These are phyloP conservation scores for Otolemur crassicaudatus DNA, from an alignment of 2,797 vertebrate species.

Conservation along the genomic window DNA sequence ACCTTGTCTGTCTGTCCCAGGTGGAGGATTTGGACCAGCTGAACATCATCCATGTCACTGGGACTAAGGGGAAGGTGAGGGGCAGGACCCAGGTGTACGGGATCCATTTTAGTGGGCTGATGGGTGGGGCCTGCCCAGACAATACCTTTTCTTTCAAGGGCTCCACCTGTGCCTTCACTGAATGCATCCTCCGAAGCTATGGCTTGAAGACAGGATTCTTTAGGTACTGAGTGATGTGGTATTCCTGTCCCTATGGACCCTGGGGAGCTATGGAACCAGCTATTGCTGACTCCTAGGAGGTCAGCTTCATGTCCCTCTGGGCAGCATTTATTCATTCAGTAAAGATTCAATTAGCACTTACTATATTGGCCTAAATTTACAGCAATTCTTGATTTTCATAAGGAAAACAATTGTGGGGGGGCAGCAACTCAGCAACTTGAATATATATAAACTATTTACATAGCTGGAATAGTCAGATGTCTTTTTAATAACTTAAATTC, in stretches of 20 bases:
- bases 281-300: neutral
- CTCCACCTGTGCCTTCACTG: constrained; percentile 95
- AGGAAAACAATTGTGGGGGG: neutral
- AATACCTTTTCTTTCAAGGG: constrained; percentile 87
- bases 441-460: neutral
- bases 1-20: constrained; percentile 85
- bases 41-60: constrained; percentile 97
- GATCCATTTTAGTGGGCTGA: fast-evolving
- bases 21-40: constrained; percentile 94
- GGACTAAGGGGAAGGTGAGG: constrained; percentile 98
- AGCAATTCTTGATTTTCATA: neutral
- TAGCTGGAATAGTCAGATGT: neutral
- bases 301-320: neutral
- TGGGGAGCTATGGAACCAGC: neutral
- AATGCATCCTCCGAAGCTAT: constrained; percentile 93
- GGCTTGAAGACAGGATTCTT: constrained; percentile 97
- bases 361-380: neutral
- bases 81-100: neutral
- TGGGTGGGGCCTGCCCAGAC: neutral
- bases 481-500: constrained; percentile 27
- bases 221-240: constrained; percentile 89
- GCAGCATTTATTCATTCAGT: neutral
- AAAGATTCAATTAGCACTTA: neutral
- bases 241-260: neutral
- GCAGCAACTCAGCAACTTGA: neutral